Base-by-base conservation (phyloP, 2,888 invertebrate genomes). In the Danaus chrysippus region DNA sequence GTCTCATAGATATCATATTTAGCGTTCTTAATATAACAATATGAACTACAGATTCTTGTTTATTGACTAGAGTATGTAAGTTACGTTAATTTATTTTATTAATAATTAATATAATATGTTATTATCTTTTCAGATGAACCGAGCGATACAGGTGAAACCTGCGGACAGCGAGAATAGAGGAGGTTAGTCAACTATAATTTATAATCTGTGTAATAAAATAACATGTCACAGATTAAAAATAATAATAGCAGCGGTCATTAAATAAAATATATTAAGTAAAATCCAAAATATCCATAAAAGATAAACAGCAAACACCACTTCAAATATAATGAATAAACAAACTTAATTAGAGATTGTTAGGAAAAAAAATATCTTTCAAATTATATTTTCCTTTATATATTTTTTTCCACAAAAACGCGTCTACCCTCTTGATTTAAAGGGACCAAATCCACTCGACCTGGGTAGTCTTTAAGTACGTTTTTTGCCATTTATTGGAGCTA, bases 131-230 rank as follows among this genome's bases (percentile, higher is more conserved):
- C 95, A 99, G 99, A 99, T 99, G 99, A 99, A 98, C 95, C 97
- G 99, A 94, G 98, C 99, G 93, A 98, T 99, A 94, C 98, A 99
- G 95, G 98, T 99, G 94, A 99, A 99, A 93, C 98, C 98, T 92
- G 98, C 98, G 93, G 99, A 99, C 93, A 98, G 96, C 94, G 98
- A 99, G 94, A 98, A 97, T 93, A 96, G 98, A 94, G 95, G 97
- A 96, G 98, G 97, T 97, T 93, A 95, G 53, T 61, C 59, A 44
- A 46, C 34, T 10, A n/a, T 12, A 55, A 11, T 56, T 54, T 52
- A 54, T 10, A 46, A 23, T 56, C 44, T 15, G 42, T 58, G 19
- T 34, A 46, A 42, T 49, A 17, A 34, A 12, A 52, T 10, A 43
- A 55, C 52, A 56, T 53, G 54, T 15, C 13, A 15, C 41, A 53